Conservation (phyloP, 2,888 invertebrate species). For the Geophilus truncorum region DNA sequence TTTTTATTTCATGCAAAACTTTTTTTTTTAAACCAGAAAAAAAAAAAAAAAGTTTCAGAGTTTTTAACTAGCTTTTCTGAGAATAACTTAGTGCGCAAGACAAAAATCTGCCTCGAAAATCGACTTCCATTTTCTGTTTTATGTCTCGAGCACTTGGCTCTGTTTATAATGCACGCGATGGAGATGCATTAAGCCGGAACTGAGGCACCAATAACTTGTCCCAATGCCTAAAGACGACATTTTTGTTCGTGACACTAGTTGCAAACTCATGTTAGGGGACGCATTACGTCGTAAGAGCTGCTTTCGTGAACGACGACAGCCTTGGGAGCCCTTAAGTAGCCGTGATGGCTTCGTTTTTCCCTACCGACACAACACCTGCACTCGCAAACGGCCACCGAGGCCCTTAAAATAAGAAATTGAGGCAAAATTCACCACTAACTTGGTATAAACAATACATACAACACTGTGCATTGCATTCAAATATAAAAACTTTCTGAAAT, state of each 20-base stretch:
- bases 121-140: conserved; percentile 12
- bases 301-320: background rate
- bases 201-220: conserved; percentile 10
- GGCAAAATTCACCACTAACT: background rate
- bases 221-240: background rate
- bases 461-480: background rate
- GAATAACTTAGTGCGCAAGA: background rate
- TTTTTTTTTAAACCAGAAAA: too few relatives aligned
- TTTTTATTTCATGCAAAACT: too few relatives aligned
- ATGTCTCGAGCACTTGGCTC: background rate
- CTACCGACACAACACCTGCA: conserved; percentile 9
- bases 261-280: conserved; percentile 27
- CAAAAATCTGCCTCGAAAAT: background rate
- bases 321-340: conserved; percentile 4
- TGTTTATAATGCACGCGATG: conserved; percentile 15
- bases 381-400: background rate
- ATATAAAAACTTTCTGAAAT: background rate
- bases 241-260: conserved; percentile 25
- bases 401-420: background rate
- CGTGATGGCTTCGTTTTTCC: conserved; percentile 14
- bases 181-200: conserved; percentile 21
- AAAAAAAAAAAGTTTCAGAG: too few relatives aligned
- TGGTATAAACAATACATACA: background rate
- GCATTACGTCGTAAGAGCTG: conserved; percentile 8
- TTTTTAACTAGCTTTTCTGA: background rate